Conservation (phyloP, 2,797 vertebrate species). For the Galagoides demidoff region DNA sequence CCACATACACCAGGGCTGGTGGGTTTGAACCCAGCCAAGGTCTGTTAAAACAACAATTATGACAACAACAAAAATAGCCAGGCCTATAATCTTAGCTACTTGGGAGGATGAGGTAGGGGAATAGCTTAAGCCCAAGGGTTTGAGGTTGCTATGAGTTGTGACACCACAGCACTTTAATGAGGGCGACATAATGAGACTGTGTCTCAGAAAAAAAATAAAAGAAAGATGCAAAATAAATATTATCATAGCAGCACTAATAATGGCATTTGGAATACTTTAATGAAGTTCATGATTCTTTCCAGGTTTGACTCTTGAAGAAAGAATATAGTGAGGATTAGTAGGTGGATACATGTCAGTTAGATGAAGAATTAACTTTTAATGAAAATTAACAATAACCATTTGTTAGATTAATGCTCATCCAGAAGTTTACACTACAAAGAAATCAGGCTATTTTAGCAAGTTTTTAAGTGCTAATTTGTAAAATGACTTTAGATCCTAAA, state of each 20-base stretch:
- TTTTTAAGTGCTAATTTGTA: background rate
- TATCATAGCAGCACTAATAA: background rate
- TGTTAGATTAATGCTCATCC: background rate
- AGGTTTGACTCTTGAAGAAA: background rate
- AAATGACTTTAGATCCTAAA: slow-evolving; percentile 11
- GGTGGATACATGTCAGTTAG: background rate
- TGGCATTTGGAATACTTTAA: background rate
- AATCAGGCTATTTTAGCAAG: background rate
- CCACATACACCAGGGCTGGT: no score
- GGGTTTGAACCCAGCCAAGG: no score
- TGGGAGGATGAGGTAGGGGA: no score
- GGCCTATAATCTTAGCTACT: no score
- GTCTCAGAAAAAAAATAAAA: no score
- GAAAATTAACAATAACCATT: slow-evolving; percentile 32
- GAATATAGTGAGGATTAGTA: background rate
- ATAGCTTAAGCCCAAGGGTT: no score
- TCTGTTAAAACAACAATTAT: no score
- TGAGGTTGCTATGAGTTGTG: no score
- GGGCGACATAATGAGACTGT: no score
- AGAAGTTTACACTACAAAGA: background rate
- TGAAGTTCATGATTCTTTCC: background rate
- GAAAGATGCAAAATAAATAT: background rate
- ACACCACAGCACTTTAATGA: no score
- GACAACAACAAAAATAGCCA: no score
- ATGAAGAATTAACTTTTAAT: background rate